These are phyloP conservation scores for Lepus americanus DNA, from an alignment of 2,113 vertebrate species.

Conservation along the genomic window DNA sequence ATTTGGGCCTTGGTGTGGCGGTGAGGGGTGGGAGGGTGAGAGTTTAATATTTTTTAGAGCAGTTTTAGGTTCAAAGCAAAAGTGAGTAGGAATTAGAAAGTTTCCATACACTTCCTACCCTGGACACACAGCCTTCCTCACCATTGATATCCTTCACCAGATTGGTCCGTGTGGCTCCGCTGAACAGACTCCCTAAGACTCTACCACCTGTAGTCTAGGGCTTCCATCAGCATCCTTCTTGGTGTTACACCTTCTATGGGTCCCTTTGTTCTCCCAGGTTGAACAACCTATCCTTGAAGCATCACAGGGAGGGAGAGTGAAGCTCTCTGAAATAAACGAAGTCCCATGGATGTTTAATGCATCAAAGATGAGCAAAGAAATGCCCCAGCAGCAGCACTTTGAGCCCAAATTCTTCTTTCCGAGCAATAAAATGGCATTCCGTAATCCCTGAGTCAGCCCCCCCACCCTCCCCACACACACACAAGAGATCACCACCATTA, in stretches of 20 bases:
- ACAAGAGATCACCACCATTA: neutral
- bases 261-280: constrained; percentile 39
- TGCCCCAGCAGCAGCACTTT: neutral
- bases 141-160: too few species aligned
- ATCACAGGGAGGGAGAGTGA: neutral
- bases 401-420: neutral
- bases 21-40: too few species aligned
- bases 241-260: neutral
- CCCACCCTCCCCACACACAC: too few species aligned
- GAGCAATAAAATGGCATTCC: neutral
- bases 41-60: neutral
- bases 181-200: neutral
- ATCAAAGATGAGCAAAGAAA: constrained; percentile 15
- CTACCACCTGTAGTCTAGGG: neutral
- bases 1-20: neutral
- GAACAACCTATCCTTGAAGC: neutral
- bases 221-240: neutral
- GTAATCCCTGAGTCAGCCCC: neutral
- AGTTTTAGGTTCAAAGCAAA: neutral
- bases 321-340: neutral
- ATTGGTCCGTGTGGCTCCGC: neutral
- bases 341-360: neutral
- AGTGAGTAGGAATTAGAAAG: neutral
- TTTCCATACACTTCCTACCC: neutral
- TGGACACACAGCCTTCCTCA: neutral